Evolutionary conservation across 2,113 vertebrate genomes (phyloP).

Genomic region (Mesocricetus auratus): DNA sequence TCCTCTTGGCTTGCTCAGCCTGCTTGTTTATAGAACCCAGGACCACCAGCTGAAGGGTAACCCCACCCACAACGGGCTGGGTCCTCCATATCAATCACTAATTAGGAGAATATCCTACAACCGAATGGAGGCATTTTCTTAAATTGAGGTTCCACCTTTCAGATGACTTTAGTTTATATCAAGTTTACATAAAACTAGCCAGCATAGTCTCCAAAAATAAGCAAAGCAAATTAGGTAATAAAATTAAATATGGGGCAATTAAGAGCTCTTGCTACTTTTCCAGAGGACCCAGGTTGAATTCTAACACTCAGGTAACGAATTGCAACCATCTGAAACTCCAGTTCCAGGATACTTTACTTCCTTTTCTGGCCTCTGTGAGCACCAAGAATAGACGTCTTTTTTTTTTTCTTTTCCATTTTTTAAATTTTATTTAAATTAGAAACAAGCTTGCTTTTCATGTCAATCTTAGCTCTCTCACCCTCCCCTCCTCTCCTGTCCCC

Average conservation of each 20-base stretch:
- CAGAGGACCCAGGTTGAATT: neutral
- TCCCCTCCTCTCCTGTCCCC: too few species aligned
- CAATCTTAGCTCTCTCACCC: too few species aligned
- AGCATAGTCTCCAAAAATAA: conserved; percentile 40
- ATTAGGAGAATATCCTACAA: neutral
- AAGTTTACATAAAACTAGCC: neutral
- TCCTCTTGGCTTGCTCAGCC: neutral
- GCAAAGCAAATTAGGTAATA: neutral
- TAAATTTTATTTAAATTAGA: too few species aligned
- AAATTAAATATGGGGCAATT: neutral
- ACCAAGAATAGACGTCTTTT: too few species aligned
- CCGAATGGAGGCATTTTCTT: neutral
- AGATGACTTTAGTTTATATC: neutral
- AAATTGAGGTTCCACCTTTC: neutral
- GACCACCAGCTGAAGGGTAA: neutral
- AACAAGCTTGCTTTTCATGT: too few species aligned
- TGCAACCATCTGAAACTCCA: neutral
- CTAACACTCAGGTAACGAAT: neutral
- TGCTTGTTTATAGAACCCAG: neutral
- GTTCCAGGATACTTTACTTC: neutral
- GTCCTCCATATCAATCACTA: neutral
- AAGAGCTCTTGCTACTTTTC: neutral
- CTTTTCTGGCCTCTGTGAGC: neutral
- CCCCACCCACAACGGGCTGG: too few species aligned
- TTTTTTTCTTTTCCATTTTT: too few species aligned